Evolutionary conservation across 2,888 invertebrate genomes (phyloP).

Genomic region (Eurytoma californica): DNA sequence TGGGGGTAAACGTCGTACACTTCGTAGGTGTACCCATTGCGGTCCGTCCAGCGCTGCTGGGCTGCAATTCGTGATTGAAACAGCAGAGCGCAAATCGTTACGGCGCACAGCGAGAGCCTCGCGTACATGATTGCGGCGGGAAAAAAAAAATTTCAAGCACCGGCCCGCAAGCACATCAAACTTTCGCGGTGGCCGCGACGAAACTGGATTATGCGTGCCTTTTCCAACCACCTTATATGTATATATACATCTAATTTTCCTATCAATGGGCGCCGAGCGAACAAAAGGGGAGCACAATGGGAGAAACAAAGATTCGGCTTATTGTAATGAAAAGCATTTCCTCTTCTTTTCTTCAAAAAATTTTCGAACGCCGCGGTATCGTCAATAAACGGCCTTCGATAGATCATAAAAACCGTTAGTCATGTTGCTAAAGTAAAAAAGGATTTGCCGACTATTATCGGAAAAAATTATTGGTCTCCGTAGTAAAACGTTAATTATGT

Average conservation of each 20-base stretch:
- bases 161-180: too few species aligned
- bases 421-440: background rate
- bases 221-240: background rate
- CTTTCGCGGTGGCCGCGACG: background rate
- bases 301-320: background rate
- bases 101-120: background rate
- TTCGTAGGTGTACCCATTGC: background rate
- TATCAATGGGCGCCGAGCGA: too few species aligned
- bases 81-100: background rate
- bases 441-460: too few species aligned
- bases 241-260: constrained; percentile 1
- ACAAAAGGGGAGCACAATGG: background rate
- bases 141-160: too few species aligned
- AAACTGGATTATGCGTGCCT: background rate
- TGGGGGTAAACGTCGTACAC: background rate
- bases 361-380: constrained; percentile 4
- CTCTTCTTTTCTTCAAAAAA: background rate
- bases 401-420: background rate
- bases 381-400: constrained; percentile 4
- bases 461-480: background rate
- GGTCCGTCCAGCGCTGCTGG: constrained; percentile 1
- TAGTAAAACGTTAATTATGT: background rate
- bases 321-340: constrained; percentile 8
- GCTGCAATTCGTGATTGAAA: background rate
- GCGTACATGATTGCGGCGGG: background rate